Evolutionary conservation across 2,113 vertebrate species (phyloP), one percentile per base, ranked within the genome.

Genomic region (Pavo muticus): DNA sequence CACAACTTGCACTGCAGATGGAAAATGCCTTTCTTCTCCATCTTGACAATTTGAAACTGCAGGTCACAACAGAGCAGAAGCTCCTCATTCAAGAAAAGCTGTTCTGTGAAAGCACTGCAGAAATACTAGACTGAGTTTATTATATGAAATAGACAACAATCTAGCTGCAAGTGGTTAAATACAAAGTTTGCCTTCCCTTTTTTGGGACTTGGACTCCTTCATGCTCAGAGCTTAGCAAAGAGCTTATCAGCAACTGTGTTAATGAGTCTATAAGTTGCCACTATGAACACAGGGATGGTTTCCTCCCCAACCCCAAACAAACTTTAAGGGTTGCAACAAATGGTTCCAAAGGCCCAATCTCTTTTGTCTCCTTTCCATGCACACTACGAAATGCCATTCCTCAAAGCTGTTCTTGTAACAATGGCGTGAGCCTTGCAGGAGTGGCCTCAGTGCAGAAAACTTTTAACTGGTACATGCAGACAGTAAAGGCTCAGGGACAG

Each of bases 371-470:
- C 60, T 74, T 84, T 72, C 71, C 47, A 44, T 1, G 24, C 32
- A 40, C 19, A 23, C 14, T 48, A 56, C 9, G 4, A 60, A 24
- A 32, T 3, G 6, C 20, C 57, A 69, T 14, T 52, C 8, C 11
- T 76, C 79, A 35, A 67, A 88, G 11, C 60, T 87, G 52, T 14
- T 84, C 42, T 32, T 71, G 11, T 6, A 56, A 42, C 20, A 40
- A 52, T 2, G 20, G 6, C n/a, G 47, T 0, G 0, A 78, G 11
- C n/a, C 39, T 67, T 40, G 12, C 11, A 1, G 1, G 25, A 14
- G 64, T 4, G 9, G 29, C 45, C 45, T 89, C 87, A 63, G 7
- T 14, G 56, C 27, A 18, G 5, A 65, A 79, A 37, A 40, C 5
- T 13, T 90, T 57, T 35, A 35, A 35, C 35, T n/a, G 40, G 64